Base-by-base conservation (phyloP, 2,888 invertebrate genomes). In the Reticulitermes lucifugus region DNA sequence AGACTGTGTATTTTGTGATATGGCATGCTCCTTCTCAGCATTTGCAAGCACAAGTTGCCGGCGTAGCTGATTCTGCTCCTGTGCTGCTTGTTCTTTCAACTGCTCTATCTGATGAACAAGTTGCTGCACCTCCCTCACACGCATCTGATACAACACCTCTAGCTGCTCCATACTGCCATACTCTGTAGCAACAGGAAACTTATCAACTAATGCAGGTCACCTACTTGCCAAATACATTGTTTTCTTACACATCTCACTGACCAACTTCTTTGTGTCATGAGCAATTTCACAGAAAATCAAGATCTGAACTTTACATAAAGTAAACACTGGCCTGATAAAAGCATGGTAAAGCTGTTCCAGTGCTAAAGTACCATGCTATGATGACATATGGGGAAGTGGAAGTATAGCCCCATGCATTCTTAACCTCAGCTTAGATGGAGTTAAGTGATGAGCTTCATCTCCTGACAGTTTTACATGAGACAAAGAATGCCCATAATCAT, bases 11-110 rank as follows among this genome's bases (percentile, higher is more conserved):
- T 93, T 90, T 0, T 93, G 93, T 18, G 93, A 89, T 85, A 93
- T 92, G 0, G 93, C 93, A 85, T 93, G 92, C 86, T 94, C 94
- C 70, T 92, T 91, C 88, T 95, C 95, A 43, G 93, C 93, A 87
- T 94, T 91, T 2, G 93, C 91, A 2, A 94, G 92, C 0, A 92
- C 90, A 0, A 95, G 90, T 73, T 93, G 91, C 77, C 93, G 93
- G n/a, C 92, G 91, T 35, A 93, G 90, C 79, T 93, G 92, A 87
- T 91, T 92, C 41, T 79, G 73, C 21, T 85, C 85, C 3, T n/a
- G 18, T 18, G 71, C 70, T 59, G 83, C 51, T 21, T 46, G 25
- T 41, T 29, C 10, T 21, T 59, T 59, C 25, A 75, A 1, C 25
- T 65, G 88, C 85, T 91, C 92, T 88, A 89, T 91, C 89, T 88